Base-by-base conservation (phyloP, 92 coral and sea anemone species). In the Bergia sp. region DNA sequence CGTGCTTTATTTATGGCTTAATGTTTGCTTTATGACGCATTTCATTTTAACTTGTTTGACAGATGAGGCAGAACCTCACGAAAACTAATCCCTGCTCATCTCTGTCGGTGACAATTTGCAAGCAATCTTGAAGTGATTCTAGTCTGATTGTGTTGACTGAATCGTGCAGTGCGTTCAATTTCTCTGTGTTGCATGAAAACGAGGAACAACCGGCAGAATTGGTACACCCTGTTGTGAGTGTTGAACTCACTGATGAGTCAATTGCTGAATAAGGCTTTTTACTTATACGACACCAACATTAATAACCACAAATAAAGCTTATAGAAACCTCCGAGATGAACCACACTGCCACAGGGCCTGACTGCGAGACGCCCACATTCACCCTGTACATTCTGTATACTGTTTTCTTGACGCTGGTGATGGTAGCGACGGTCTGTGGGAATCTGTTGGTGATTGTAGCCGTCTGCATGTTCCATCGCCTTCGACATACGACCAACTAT, bases 371-470 rank as follows among this genome's bases (percentile, higher is more conserved):
- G 7, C 78, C 95, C 0, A 91, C 98, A 6, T 5, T 18, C 16
- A 85, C 94, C 10, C 79, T 81, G 53, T 86, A 89, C 75, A 86
- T 93, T 50, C 45, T 97, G 5, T 86, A 96, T 81, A 91, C 93
- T 4, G 88, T 90, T 2, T 97, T 93, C 77, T 86, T 97, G 21
- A 91, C 94, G 23, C 71, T 97, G 3, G 93, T 97, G 16, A 67
- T 97, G 90, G 79, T 92, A 21, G 92, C 96, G 53, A 95, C 99
- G 1, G 69, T 97, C 55, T 92, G 93, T 79, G 98, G 99, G 2
- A 97, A 97, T 76, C 93, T 89, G 15, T 90, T 97, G 45, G 99
- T 97, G 0, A 95, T 97, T 16, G 91, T 91, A 23, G 96, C 98
- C 15, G 97, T 97, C 39, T 89, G 81, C 78, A 86, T 91, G 85